These are phyloP conservation scores for Tetragonula clypearis DNA, from an alignment of 1,140 invertebrate species.

Conservation along the genomic window DNA sequence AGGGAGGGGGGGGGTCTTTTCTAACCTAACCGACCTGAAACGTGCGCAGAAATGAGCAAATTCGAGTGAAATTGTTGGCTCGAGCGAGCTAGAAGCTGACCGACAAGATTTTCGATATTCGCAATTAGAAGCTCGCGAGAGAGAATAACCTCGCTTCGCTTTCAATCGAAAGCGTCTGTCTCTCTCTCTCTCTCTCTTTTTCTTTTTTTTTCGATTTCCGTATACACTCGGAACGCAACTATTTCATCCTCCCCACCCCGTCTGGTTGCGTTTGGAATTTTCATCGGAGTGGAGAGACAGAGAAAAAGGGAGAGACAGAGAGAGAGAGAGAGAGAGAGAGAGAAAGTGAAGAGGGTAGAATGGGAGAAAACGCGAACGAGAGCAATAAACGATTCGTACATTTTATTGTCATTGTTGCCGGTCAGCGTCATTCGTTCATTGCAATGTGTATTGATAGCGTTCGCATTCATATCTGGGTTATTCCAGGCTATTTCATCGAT, in stretches of 20 bases:
- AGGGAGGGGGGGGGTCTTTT: too few relatives aligned
- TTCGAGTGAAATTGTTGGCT: neutral
- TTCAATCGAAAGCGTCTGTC: neutral
- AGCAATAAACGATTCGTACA: neutral
- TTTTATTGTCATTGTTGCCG: constrained; percentile 29
- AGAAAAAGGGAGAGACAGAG: neutral
- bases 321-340: neutral
- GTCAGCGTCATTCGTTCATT: constrained; percentile 15
- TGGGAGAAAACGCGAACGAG: neutral
- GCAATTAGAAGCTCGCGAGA: neutral
- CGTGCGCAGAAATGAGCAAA: neutral
- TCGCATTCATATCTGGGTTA: constrained; percentile 36
- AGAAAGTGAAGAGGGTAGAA: too few relatives aligned
- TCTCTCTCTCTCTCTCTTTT: too few relatives aligned
- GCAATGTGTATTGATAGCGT: constrained; percentile 42
- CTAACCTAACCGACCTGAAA: neutral
- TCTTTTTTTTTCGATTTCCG: constrained; percentile 20
- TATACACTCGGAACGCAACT: constrained; percentile 1
- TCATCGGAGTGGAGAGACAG: neutral
- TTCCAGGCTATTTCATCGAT: constrained; percentile 31
- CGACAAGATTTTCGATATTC: neutral
- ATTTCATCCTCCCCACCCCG: constrained; percentile 1
- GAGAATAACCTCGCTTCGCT: neutral
- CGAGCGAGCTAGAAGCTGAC: too few relatives aligned
- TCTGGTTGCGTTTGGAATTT: neutral